Conservation (phyloP, 2,797 vertebrate species). For the Xerus rutilus region DNA sequence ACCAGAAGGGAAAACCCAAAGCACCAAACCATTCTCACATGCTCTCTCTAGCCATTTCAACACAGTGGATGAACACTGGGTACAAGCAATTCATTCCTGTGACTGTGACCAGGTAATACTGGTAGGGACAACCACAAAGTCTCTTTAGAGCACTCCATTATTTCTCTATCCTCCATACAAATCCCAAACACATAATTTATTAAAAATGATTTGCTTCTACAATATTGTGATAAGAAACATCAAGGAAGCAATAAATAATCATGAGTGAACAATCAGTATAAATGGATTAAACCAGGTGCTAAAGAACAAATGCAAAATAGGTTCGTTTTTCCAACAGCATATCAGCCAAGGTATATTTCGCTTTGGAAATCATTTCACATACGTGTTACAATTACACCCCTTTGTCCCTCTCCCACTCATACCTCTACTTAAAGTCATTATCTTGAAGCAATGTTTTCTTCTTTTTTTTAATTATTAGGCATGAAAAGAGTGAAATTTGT, state of each 20-base stretch:
- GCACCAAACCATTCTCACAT: neutral
- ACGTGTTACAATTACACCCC: neutral
- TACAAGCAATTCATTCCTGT: neutral
- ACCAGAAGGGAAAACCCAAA: neutral
- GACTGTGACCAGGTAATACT: neutral
- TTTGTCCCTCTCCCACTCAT: neutral
- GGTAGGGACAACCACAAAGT: neutral
- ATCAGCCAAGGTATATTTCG: slow-evolving; percentile 57
- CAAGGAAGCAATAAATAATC: neutral
- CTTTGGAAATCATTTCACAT: slow-evolving; percentile 51
- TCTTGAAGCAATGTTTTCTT: slow-evolving; percentile 56
- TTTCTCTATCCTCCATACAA: neutral
- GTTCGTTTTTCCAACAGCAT: slow-evolving; percentile 25
- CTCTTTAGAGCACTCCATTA: neutral
- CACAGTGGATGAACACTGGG: neutral
- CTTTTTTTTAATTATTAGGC: slow-evolving; percentile 63
- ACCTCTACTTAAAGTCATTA: slow-evolving; percentile 69
- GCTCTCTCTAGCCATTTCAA: neutral
- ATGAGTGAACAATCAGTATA: neutral
- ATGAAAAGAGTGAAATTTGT: slow-evolving; percentile 68
- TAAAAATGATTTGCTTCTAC: neutral
- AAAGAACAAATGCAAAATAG: slow-evolving; percentile 11
- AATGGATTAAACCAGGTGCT: neutral
- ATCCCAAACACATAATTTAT: neutral
- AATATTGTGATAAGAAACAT: slow-evolving; percentile 6